A percentile compares a stretch with the other conserved stretches of the same genome.
Evolutionary conservation across 2,888 invertebrate genomes (phyloP).

Genomic region (Osmoderma eremita): DNA sequence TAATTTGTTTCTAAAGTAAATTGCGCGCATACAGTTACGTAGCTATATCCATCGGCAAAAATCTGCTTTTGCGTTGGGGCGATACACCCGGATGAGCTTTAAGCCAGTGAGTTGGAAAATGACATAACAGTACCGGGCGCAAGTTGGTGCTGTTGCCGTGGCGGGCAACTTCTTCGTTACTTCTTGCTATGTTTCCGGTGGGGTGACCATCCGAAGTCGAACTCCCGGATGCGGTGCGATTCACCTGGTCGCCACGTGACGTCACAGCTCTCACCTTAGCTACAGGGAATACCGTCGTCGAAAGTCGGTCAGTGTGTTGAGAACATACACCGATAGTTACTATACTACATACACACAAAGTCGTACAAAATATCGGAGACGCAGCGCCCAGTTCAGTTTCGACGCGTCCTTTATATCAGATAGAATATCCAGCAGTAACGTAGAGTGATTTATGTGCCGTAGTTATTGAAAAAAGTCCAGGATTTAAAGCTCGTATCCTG

Average conservation of each 20-base stretch:
- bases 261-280: constrained; percentile 47
- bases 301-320: constrained; percentile 50
- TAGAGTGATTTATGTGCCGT: constrained; percentile 14
- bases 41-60: neutral
- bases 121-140: constrained; percentile 39
- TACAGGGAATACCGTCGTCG: constrained; percentile 45
- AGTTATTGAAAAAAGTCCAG: neutral
- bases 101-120: constrained; percentile 35
- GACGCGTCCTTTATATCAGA: constrained; percentile 17
- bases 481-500: constrained; percentile 7
- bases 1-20: neutral
- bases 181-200: constrained; percentile 38
- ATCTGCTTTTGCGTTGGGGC: neutral
- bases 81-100: neutral
- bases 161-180: constrained; percentile 30
- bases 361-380: constrained; percentile 29
- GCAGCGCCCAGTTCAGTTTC: constrained; percentile 25
- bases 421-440: neutral
- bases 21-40: no score
- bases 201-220: constrained; percentile 39
- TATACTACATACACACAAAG: constrained; percentile 26
- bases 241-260: constrained; percentile 45
- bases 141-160: constrained; percentile 16
- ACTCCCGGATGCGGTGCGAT: constrained; percentile 46
- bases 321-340: constrained; percentile 33